These are phyloP conservation scores for Anguilla japonica DNA, from an alignment of 2,113 vertebrate genomes.

Conservation along the genomic window DNA sequence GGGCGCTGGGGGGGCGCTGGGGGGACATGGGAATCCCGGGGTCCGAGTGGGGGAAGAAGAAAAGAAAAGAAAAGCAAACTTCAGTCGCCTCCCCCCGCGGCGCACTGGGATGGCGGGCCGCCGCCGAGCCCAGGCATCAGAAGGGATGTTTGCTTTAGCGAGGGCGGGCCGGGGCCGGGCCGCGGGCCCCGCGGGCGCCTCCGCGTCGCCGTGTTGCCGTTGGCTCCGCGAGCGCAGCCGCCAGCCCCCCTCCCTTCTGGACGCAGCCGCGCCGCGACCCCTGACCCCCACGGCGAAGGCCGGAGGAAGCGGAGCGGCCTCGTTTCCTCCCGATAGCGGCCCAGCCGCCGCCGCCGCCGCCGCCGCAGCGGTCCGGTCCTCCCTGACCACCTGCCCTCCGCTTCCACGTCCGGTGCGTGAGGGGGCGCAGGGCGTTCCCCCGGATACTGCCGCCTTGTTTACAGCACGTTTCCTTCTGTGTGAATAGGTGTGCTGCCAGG, in stretches of 20 bases:
- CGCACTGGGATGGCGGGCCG: not conserved
- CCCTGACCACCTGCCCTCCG: not conserved
- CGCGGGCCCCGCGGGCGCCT: not conserved
- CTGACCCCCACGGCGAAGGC: not conserved
- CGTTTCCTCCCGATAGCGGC: not conserved
- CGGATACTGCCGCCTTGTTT: not conserved
- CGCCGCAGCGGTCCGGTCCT: not conserved
- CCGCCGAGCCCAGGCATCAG: not conserved
- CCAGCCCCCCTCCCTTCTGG: not conserved
- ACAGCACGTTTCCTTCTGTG: not conserved
- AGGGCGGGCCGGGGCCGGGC: not conserved
- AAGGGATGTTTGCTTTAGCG: not conserved
- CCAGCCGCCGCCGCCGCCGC: not conserved
- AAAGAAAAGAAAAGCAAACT: conserved; percentile 5
- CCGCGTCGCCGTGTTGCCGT: not conserved
- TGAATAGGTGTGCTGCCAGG: not conserved
- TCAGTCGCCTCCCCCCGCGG: not conserved
- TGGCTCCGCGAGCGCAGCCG: not conserved
- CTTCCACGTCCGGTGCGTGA: not conserved
- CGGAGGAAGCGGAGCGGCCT: not conserved
- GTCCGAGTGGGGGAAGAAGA: not conserved
- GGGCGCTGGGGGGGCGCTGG: not conserved
- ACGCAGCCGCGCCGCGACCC: not conserved
- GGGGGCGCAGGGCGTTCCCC: not conserved
- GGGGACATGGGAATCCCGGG: not conserved